Percentiles rank a stretch among this genome's conserved stretches.
These are phyloP conservation scores for Steatocranus sp. DNA, from an alignment of 2,797 vertebrate genomes.

Conservation along the genomic window DNA sequence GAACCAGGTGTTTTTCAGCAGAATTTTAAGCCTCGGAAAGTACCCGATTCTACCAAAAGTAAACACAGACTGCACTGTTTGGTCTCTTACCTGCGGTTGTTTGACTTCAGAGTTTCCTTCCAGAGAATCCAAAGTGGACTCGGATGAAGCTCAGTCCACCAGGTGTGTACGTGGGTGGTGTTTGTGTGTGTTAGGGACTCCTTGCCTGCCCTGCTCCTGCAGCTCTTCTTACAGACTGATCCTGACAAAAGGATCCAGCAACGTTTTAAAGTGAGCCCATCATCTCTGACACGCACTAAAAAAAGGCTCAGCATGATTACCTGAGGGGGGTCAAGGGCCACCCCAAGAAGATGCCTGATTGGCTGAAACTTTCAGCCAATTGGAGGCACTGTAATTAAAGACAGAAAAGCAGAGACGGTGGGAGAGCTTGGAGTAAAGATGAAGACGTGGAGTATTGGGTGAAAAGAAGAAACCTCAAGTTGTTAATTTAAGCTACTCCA, in stretches of 20 bases:
- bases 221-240: slow-evolving; percentile 49
- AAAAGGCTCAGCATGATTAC: slow-evolving; percentile 18
- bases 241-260: not conserved
- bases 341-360: slow-evolving; percentile 25
- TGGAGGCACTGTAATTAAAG: slow-evolving; percentile 50
- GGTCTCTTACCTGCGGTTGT: slow-evolving; percentile 49
- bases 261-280: slow-evolving; percentile 61
- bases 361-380: slow-evolving; percentile 54
- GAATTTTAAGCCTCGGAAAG: slow-evolving; percentile 17
- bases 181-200: not conserved
- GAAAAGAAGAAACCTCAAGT: not conserved
- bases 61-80: not conserved
- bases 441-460: slow-evolving; percentile 34
- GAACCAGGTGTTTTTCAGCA: slow-evolving; percentile 28
- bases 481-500: not conserved
- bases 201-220: slow-evolving; percentile 18
- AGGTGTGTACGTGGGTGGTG: not conserved
- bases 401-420: slow-evolving; percentile 24
- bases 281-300: not conserved
- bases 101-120: not conserved
- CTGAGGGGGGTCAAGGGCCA: slow-evolving; percentile 44
- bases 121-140: slow-evolving; percentile 27
- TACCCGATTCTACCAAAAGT: not conserved
- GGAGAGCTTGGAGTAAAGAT: slow-evolving; percentile 15
- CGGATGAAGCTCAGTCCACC: slow-evolving; percentile 8